These are phyloP conservation scores for Hyalella azteca DNA, from an alignment of 2,888 invertebrate species.

Conservation along the genomic window DNA sequence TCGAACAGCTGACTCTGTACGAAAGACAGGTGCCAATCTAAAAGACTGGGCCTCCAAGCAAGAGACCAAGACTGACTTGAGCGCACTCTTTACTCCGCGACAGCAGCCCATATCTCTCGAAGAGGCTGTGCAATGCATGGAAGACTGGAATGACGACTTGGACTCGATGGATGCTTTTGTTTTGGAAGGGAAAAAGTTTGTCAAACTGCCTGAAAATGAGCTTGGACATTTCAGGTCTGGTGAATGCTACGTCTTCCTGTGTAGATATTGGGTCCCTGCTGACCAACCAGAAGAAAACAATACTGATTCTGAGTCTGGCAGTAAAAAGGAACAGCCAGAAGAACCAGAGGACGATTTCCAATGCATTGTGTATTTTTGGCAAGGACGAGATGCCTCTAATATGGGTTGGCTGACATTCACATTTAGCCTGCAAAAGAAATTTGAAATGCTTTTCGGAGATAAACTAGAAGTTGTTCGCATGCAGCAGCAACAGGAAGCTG, in stretches of 20 bases:
- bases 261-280: constrained; percentile 86
- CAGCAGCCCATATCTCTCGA: constrained; percentile 84
- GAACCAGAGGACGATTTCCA: constrained; percentile 74
- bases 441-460: constrained; percentile 84
- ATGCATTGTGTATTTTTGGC: constrained; percentile 99
- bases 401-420: constrained; percentile 99
- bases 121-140: constrained; percentile 86
- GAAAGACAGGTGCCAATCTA: constrained; percentile 93
- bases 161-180: constrained; percentile 98
- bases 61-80: constrained; percentile 90
- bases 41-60: constrained; percentile 88
- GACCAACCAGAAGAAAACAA: constrained; percentile 71
- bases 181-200: constrained; percentile 94
- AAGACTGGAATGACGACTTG: constrained; percentile 98
- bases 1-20: constrained; percentile 95
- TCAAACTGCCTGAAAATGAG: constrained; percentile 93
- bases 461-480: constrained; percentile 93
- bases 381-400: constrained; percentile 86
- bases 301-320: constrained; percentile 66
- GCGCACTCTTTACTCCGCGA: constrained; percentile 92
- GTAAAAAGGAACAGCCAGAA: constrained; percentile 67
- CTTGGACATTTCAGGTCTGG: constrained; percentile 79
- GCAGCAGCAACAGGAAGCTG: constrained; percentile 97
- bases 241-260: constrained; percentile 98
- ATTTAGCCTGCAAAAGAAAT: constrained; percentile 90